Evolutionary conservation across 2,888 invertebrate species (phyloP), one percentile per base, ranked within the genome.

Genomic region (Steinernema scapterisci): DNA sequence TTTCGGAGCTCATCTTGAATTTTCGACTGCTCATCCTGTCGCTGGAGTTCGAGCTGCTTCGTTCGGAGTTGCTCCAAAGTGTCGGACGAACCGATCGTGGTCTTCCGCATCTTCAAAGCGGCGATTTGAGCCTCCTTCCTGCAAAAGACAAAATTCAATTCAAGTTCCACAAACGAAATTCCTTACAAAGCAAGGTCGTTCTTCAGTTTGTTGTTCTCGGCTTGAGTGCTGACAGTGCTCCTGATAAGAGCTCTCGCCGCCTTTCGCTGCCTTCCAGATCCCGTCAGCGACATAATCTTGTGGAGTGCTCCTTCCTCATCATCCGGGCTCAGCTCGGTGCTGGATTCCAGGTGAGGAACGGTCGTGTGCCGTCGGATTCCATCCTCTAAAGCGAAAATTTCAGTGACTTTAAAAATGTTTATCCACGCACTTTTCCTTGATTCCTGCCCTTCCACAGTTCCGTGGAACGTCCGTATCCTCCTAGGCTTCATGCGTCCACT

Each of bases 331-430:
- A 54, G 9, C 23, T 44, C 48, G 52, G 54, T 38, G 31, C 46
- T 23, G 52, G 44, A 44, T 56, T 73, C 46, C 52, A 78, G 31
- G 44, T 83, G 75, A 9, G 81, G 81, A 43, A 81, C 75, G 1
- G 81, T 81, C n/a, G 81, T 81, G 70, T 81, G 81, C 13, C 81
- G 70, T 25, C 81, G 74, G 45, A 83, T 73, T n/a, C 72, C 56
- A 25, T 75, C 79, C 38, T 73, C 48, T 23, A 31, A 21, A 75
- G 1, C 25, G 9, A 73, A 73, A 6, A 25, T 21, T 74, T n/a
- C 5, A 25, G 5, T 54, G 13, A 6, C 3, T 25, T 6, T 13
- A 48, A 73, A 73, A 73, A 19, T 31, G n/a, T 38, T 23, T 0
- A 19, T 21, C 43, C 25, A 25, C 56, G 63, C 25, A 77, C 77